Percentiles rank a stretch among this genome's conserved stretches.
These are phyloP conservation scores for Antheraea mylitta DNA, from an alignment of 1,140 invertebrate species.

Conservation along the genomic window DNA sequence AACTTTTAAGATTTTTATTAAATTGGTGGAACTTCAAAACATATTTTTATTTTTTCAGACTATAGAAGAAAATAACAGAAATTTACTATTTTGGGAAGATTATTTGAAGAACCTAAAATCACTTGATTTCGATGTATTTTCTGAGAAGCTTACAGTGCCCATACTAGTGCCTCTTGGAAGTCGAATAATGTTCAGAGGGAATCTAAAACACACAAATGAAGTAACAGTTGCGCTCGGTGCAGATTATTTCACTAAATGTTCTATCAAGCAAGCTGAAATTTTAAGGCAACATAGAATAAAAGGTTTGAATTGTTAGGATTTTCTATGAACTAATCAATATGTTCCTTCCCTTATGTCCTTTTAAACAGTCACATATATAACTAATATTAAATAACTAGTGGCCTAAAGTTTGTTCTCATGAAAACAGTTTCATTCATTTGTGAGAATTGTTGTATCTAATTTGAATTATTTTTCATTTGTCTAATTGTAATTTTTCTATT, in stretches of 20 bases:
- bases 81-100: slow-evolving; percentile 60
- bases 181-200: slow-evolving; percentile 84
- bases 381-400: too few relatives aligned
- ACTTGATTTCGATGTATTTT: slow-evolving; percentile 52
- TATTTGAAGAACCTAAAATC: slow-evolving; percentile 53
- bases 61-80: slow-evolving; percentile 56
- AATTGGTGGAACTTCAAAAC: slow-evolving; percentile 5
- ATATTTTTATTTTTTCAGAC: slow-evolving; percentile 40
- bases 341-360: too few relatives aligned
- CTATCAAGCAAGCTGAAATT: slow-evolving; percentile 81
- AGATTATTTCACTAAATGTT: slow-evolving; percentile 86
- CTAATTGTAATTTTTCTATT: too few relatives aligned
- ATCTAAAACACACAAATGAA: slow-evolving; percentile 88
- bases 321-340: too few relatives aligned
- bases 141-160: slow-evolving; percentile 66
- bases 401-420: too few relatives aligned
- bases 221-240: slow-evolving; percentile 85
- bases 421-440: too few relatives aligned
- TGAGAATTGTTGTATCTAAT: too few relatives aligned
- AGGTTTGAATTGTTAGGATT: slow-evolving; percentile 47
- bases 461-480: too few relatives aligned
- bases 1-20: neutral
- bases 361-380: too few relatives aligned
- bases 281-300: slow-evolving; percentile 82
- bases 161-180: slow-evolving; percentile 84